Evolutionary conservation across 2,797 vertebrate species (phyloP), one percentile per base, ranked within the genome.

Genomic region (Astyanax mexicanus): DNA sequence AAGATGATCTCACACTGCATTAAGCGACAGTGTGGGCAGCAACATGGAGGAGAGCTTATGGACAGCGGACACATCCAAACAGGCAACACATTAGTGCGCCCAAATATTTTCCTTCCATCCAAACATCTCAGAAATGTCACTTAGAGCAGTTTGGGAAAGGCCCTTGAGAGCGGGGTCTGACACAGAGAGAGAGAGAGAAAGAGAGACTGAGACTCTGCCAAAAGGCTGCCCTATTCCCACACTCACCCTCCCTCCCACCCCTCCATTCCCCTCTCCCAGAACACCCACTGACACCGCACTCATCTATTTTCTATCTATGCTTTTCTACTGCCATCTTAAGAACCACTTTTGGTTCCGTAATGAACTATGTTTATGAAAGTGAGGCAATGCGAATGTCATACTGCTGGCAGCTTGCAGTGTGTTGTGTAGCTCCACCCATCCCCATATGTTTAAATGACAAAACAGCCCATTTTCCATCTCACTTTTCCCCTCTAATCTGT

Each of bases 201-300:
- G 68, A 44, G 69, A 67, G 74, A 80, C 37, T 38, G 75, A 72
- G 75, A 76, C n/a, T 19, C 44, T 80, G 80, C 72, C 78, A 80
- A 91, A 91, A 91, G 83, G 79, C 88, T 89, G 89, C 88, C 86
- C 88, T 86, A 90, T 93, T 94, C 93, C 92, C 93, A 94, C 92
- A 91, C 90, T 89, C 87, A 75, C 74, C 85, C 88, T 83, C 9
- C 25, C 23, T 12, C 15, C 47, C 47, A 3, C 67, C 84, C 84
- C 79, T 84, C 70, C 58, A 80, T 87, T 86, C 88, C 78, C 83
- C 80, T 86, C 78, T 79, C 87, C 69, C 55, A 57, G 65, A 71
- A 49, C 75, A 79, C 83, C 81, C 84, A 72, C 49, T 86, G 80
- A 86, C 84, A 85, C 71, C 25, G 57, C 15, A 13, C 55, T 78